These are phyloP conservation scores for Leucoraja ocellata DNA, from an alignment of 2,797 vertebrate species.

Conservation along the genomic window DNA sequence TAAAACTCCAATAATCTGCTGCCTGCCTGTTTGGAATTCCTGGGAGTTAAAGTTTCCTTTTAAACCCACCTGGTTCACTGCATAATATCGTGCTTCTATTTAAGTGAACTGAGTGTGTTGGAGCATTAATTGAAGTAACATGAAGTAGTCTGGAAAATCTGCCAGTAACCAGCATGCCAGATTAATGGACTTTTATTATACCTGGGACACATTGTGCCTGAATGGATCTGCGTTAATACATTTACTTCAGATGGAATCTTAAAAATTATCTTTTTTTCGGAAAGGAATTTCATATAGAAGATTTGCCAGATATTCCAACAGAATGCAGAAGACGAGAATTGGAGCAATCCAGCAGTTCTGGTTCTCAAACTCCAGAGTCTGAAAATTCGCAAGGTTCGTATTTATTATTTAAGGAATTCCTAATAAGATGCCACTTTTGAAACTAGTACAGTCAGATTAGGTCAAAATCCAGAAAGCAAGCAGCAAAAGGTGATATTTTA, in stretches of 20 bases:
- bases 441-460: too few species aligned
- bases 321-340: constrained; percentile 62
- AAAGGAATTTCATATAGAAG: constrained; percentile 66
- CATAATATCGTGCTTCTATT: too few species aligned
- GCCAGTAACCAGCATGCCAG: too few species aligned
- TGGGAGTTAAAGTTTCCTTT: too few species aligned
- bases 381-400: constrained; percentile 72
- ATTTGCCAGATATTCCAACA: constrained; percentile 72
- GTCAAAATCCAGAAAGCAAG: too few species aligned
- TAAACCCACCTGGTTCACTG: neutral
- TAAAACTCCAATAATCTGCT: too few species aligned
- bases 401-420: neutral
- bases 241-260: neutral
- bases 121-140: too few species aligned
- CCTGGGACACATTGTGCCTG: neutral
- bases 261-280: neutral
- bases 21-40: too few species aligned
- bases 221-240: neutral
- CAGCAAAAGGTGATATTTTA: neutral
- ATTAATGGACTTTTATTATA: too few species aligned
- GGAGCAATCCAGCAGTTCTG: constrained; percentile 83
- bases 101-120: too few species aligned
- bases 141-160: too few species aligned
- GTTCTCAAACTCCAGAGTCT: constrained; percentile 74
- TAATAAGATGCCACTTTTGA: neutral